These are phyloP conservation scores for Microplitis deprimator DNA, from an alignment of 2,888 invertebrate species.

Conservation along the genomic window DNA sequence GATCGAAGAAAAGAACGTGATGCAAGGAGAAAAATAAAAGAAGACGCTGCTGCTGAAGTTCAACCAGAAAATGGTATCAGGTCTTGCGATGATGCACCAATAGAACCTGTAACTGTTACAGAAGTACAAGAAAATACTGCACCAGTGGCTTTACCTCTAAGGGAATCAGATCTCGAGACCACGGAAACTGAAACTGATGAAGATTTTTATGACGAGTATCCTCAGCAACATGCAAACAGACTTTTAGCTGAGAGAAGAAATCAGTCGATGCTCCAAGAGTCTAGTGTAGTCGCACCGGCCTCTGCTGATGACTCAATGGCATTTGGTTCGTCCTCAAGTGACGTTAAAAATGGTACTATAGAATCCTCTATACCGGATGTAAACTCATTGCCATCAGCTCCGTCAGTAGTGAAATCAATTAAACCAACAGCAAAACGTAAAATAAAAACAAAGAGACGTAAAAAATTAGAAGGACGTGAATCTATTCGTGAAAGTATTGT, in stretches of 20 bases:
- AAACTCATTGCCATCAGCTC: conserved; percentile 5
- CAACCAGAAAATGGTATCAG: conserved; percentile 66
- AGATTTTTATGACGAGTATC: conserved; percentile 89
- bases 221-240: conserved; percentile 82
- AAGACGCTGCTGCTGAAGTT: conserved; percentile 68
- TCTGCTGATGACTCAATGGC: conserved; percentile 49
- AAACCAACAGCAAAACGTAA: conserved; percentile 68
- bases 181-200: conserved; percentile 89
- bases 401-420: conserved; percentile 64
- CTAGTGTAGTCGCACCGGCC: conserved; percentile 73
- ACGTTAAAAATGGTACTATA: conserved; percentile 64
- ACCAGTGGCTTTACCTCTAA: conserved; percentile 73
- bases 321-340: conserved; percentile 42
- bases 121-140: conserved; percentile 40
- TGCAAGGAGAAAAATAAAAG: conserved; percentile 57
- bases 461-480: conserved; percentile 56
- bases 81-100: conserved; percentile 23
- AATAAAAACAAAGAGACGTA: conserved; percentile 79
- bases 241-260: conserved; percentile 83
- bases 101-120: not conserved
- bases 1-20: conserved; percentile 70
- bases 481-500: conserved; percentile 19
- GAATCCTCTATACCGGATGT: conserved; percentile 6
- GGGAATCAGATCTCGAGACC: conserved; percentile 89
- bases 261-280: conserved; percentile 76